These are phyloP conservation scores for Drosophila erecta DNA, from an alignment of 1,140 invertebrate species.

Conservation along the genomic window DNA sequence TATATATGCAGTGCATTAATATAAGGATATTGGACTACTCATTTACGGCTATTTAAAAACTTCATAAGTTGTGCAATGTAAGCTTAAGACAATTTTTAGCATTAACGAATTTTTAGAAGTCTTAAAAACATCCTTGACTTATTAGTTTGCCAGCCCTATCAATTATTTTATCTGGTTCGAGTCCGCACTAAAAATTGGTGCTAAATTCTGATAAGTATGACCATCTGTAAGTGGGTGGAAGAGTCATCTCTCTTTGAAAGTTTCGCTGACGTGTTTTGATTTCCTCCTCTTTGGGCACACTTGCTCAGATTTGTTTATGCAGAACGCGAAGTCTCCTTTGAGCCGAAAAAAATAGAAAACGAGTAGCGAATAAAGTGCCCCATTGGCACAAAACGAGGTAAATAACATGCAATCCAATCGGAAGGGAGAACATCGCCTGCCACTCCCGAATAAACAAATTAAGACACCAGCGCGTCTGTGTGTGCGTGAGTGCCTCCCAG, in stretches of 20 bases:
- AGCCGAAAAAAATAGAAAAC: constrained; percentile 10
- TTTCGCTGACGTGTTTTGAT: neutral
- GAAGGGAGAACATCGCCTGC: neutral
- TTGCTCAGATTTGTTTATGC: constrained; percentile 52
- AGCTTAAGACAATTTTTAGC: too few relatives aligned
- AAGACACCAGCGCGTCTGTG: neutral
- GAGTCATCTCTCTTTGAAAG: neutral
- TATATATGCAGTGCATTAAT: too few relatives aligned
- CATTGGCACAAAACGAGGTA: constrained; percentile 48
- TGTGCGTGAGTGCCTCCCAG: constrained; percentile 23
- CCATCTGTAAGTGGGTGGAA: too few relatives aligned
- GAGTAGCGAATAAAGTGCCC: constrained; percentile 24
- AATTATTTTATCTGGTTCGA: too few relatives aligned
- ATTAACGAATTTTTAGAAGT: too few relatives aligned
- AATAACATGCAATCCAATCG: neutral
- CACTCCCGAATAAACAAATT: constrained; percentile 31
- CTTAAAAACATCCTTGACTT: too few relatives aligned
- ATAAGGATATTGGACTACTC: too few relatives aligned
- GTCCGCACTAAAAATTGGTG: too few relatives aligned
- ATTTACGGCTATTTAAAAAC: too few relatives aligned
- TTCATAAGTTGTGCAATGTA: too few relatives aligned
- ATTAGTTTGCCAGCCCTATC: too few relatives aligned
- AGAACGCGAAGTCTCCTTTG: constrained; percentile 27
- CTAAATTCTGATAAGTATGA: too few relatives aligned
- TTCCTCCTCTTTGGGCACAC: neutral